Conservation (phyloP, 2,113 vertebrate species). For the Anoplopoma fimbria region DNA sequence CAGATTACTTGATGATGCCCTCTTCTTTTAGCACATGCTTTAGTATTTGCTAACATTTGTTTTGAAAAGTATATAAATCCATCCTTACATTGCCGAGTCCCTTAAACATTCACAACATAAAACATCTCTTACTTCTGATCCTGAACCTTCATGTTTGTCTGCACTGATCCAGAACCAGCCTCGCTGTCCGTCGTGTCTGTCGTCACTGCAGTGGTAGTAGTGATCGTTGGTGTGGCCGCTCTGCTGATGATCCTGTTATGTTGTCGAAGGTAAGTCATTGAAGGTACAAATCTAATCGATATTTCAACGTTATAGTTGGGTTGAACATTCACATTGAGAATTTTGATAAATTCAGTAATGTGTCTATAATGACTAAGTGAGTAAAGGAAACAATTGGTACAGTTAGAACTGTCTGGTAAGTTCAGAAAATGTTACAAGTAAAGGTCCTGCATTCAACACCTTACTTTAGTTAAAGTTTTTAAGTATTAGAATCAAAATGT, state of each 20-base stretch:
- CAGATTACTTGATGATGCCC: not conserved
- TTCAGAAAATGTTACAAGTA: too few relatives aligned
- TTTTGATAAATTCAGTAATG: too few relatives aligned
- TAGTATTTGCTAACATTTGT: not conserved
- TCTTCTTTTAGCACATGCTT: not conserved
- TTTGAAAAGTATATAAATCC: not conserved
- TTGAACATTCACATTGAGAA: too few relatives aligned
- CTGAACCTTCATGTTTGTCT: conserved; percentile 17
- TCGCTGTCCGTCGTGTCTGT: conserved; percentile 64
- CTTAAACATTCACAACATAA: not conserved
- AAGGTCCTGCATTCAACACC: too few relatives aligned
- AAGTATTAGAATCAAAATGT: too few relatives aligned
- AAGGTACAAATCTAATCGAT: not conserved
- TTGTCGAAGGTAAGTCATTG: conserved; percentile 72
- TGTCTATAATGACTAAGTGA: too few relatives aligned
- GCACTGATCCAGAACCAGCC: conserved; percentile 65
- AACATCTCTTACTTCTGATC: not conserved
- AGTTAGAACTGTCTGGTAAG: too few relatives aligned
- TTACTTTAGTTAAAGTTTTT: too few relatives aligned
- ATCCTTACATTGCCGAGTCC: not conserved
- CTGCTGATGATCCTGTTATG: conserved; percentile 69
- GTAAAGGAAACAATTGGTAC: too few relatives aligned
- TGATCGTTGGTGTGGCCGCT: conserved; percentile 66
- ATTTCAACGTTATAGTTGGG: too few relatives aligned
- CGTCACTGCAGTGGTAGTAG: conserved; percentile 70